A percentile compares a stretch with the other conserved stretches of the same genome.
phyloP scores from a whole-genome alignment of 1,140 invertebrate genomes.

The Andrena cerasifolii region DNA sequence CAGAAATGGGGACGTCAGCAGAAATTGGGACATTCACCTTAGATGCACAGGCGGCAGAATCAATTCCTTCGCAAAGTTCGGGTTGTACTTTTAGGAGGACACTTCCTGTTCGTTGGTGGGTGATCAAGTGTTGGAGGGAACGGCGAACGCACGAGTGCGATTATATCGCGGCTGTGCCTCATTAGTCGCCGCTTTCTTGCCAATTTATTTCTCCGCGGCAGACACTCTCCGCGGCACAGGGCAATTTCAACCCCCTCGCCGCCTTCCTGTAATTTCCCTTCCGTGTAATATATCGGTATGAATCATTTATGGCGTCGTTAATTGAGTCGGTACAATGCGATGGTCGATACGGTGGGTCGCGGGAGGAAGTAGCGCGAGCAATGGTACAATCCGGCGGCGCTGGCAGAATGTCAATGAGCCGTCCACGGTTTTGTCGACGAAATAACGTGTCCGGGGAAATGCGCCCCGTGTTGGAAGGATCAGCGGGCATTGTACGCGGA shows the following conservation, averaged over 20 bases:
- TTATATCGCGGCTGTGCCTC: constrained; percentile 15
- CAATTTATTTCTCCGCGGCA: constrained; percentile 28
- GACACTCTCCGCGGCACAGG: not conserved
- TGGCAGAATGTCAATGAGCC: constrained; percentile 60
- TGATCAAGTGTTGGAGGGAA: too few relatives aligned
- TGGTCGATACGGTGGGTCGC: constrained; percentile 31
- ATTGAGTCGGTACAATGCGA: constrained; percentile 54
- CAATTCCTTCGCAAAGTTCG: too few relatives aligned
- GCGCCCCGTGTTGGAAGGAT: constrained; percentile 43
- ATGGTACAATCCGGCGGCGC: constrained; percentile 46
- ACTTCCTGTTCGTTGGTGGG: too few relatives aligned
- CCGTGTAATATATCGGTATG: constrained; percentile 30
- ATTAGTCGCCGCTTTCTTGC: constrained; percentile 18
- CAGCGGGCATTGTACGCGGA: constrained; percentile 20
- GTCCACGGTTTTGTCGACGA: constrained; percentile 51
- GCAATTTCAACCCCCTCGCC: constrained; percentile 8
- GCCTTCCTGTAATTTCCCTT: constrained; percentile 46
- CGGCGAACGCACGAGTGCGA: not conserved
- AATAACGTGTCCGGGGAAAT: constrained; percentile 59
- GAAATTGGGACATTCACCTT: too few relatives aligned
- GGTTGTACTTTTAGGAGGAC: too few relatives aligned
- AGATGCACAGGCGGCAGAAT: too few relatives aligned
- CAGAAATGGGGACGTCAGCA: too few relatives aligned
- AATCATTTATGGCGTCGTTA: constrained; percentile 62
- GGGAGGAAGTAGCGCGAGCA: constrained; percentile 25